phyloP scores from a whole-genome alignment of 2,888 invertebrate species.

The Frankliniella intonsa region DNA sequence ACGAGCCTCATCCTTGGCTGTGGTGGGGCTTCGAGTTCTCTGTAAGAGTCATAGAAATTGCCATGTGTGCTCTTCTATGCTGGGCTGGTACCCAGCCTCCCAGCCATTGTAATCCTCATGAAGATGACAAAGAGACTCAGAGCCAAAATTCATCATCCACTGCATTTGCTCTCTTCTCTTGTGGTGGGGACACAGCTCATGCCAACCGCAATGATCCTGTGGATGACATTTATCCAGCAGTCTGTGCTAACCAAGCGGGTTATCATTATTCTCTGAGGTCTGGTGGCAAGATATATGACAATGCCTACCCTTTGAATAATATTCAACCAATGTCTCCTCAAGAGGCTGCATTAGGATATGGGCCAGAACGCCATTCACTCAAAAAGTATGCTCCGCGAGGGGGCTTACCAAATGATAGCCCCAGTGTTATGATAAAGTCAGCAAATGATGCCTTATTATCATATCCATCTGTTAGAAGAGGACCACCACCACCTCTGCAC shows the following conservation, averaged over 20 bases:
- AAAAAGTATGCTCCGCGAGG: neutral
- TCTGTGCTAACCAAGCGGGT: slow-evolving; percentile 79
- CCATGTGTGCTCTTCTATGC: slow-evolving; percentile 78
- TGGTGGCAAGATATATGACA: slow-evolving; percentile 72
- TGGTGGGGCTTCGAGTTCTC: slow-evolving; percentile 90
- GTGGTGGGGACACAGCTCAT: slow-evolving; percentile 50
- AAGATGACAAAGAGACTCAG: slow-evolving; percentile 60
- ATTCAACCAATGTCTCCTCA: slow-evolving; percentile 45
- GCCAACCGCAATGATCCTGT: slow-evolving; percentile 48
- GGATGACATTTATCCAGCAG: slow-evolving; percentile 76
- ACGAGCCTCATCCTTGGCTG: slow-evolving; percentile 62
- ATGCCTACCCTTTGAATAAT: slow-evolving; percentile 55
- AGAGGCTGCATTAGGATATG: slow-evolving; percentile 43
- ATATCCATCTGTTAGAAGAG: slow-evolving; percentile 27
- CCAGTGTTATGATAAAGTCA: slow-evolving; percentile 30
- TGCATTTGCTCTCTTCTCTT: slow-evolving; percentile 74
- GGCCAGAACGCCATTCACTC: slow-evolving; percentile 35
- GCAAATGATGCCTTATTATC: slow-evolving; percentile 34
- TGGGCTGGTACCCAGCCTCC: slow-evolving; percentile 70
- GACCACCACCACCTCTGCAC: slow-evolving; percentile 25
- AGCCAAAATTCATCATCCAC: slow-evolving; percentile 45
- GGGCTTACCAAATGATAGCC: slow-evolving; percentile 12
- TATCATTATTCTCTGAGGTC: slow-evolving; percentile 76
- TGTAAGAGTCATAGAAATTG: slow-evolving; percentile 76
- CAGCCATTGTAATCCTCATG: slow-evolving; percentile 50